A percentile compares a stretch with the other conserved stretches of the same genome.
phyloP scores from a whole-genome alignment of 1,140 invertebrate genomes.

The Zaprionus davidi region DNA sequence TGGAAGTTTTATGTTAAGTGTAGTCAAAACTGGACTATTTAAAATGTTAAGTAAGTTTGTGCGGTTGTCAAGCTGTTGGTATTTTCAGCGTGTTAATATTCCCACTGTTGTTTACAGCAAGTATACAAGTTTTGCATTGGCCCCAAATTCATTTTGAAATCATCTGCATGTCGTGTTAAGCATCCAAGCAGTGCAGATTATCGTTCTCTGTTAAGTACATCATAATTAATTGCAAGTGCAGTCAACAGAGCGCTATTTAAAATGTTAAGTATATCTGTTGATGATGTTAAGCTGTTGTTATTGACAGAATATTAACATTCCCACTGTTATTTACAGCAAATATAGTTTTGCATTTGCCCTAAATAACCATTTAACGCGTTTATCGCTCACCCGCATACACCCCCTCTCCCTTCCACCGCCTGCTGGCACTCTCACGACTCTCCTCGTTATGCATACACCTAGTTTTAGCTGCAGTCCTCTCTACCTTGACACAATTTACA shows the following conservation, averaged over 20 bases:
- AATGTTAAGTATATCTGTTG: background rate
- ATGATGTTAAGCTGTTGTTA: background rate
- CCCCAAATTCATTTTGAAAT: constrained; percentile 1
- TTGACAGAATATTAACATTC: background rate
- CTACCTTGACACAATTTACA: constrained; percentile 77
- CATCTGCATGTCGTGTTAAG: background rate
- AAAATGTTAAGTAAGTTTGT: too few species aligned
- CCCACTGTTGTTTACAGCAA: constrained; percentile 1
- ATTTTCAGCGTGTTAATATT: too few species aligned
- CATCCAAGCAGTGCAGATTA: background rate
- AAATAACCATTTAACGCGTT: constrained; percentile 27
- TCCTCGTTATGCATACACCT: constrained; percentile 20
- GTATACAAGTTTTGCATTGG: constrained; percentile 1
- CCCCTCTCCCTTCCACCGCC: background rate
- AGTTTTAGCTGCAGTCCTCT: constrained; percentile 34
- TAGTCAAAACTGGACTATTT: too few species aligned
- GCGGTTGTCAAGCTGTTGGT: too few species aligned
- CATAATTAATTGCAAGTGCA: background rate
- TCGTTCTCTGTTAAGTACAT: background rate
- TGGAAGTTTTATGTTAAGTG: background rate
- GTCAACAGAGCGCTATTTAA: background rate
- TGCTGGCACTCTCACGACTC: background rate
- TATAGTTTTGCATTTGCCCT: constrained; percentile 8
- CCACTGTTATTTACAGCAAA: constrained; percentile 6
- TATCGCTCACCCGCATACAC: constrained; percentile 2